phyloP scores from a whole-genome alignment of 2,113 vertebrate species.

The Carettochelys insculpta region DNA sequence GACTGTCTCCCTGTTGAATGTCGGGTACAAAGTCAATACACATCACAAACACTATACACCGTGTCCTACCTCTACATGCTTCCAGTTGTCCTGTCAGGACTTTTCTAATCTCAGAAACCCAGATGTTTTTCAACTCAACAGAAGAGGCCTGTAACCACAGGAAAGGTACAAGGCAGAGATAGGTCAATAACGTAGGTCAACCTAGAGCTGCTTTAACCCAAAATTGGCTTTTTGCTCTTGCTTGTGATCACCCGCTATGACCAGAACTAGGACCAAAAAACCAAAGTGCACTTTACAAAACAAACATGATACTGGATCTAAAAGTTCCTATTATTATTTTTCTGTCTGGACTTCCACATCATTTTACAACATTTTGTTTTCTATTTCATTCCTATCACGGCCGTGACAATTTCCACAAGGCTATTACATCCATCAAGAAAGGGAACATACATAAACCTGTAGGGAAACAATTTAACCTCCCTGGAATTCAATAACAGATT shows the following conservation, averaged over 20 bases:
- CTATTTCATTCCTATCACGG: background rate
- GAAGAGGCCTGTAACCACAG: slow-evolving; percentile 85
- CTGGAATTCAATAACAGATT: no score
- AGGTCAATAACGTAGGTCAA: background rate
- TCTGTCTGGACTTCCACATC: background rate
- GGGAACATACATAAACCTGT: no score
- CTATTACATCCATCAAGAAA: no score
- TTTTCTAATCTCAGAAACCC: slow-evolving; percentile 96
- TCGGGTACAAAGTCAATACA: background rate
- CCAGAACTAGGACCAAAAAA: background rate
- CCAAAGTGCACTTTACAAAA: background rate
- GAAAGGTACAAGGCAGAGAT: slow-evolving; percentile 16
- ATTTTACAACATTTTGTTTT: background rate
- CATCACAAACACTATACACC: background rate
- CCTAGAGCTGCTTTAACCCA: background rate
- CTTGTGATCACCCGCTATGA: background rate
- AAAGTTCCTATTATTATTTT: background rate
- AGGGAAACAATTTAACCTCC: no score
- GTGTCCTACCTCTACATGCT: slow-evolving; percentile 86
- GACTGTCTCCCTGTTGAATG: rapidly evolving
- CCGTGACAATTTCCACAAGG: no score
- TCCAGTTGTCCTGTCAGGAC: slow-evolving; percentile 91
- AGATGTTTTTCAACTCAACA: slow-evolving; percentile 91
- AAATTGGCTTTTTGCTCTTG: background rate
- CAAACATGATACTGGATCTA: background rate